phyloP scores from a whole-genome alignment of 2,113 vertebrate genomes.

The Struthio camelus region DNA sequence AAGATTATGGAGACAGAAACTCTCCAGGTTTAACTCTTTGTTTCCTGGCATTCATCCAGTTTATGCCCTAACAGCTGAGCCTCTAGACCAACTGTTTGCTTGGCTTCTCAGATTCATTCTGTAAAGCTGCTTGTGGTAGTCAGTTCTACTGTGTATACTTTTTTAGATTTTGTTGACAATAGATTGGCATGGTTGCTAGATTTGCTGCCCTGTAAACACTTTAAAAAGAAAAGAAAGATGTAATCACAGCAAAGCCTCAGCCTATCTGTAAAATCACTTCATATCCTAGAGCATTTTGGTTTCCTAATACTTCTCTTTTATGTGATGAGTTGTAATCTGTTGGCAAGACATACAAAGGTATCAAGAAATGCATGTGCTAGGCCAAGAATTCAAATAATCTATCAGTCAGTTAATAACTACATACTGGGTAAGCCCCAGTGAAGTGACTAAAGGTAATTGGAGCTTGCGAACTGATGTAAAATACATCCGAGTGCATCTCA shows the following conservation, averaged over 20 bases:
- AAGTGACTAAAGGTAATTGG: constrained; percentile 44
- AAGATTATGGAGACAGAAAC: not conserved
- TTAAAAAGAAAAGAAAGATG: not conserved
- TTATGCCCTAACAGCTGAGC: constrained; percentile 43
- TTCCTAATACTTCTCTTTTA: not conserved
- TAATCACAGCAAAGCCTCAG: constrained; percentile 13
- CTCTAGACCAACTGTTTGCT: constrained; percentile 36
- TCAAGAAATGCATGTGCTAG: not conserved
- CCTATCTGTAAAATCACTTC: not conserved
- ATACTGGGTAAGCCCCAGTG: constrained; percentile 10
- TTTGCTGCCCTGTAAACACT: not conserved
- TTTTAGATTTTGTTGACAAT: constrained; percentile 8
- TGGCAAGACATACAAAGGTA: not conserved
- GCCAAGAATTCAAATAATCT: constrained; percentile 35
- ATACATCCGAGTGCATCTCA: not conserved
- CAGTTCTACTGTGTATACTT: not conserved
- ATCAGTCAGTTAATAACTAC: constrained; percentile 11
- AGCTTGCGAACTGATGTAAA: constrained; percentile 32
- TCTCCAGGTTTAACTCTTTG: not conserved
- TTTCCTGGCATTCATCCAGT: constrained; percentile 6
- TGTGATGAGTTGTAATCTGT: not conserved
- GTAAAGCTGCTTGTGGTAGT: not conserved
- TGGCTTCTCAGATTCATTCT: constrained; percentile 15
- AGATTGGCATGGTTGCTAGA: not conserved
- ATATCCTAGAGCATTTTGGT: not conserved